Evolutionary conservation across 1,140 invertebrate species (phyloP).

Genomic region (Gonioctena quinquepunctata): DNA sequence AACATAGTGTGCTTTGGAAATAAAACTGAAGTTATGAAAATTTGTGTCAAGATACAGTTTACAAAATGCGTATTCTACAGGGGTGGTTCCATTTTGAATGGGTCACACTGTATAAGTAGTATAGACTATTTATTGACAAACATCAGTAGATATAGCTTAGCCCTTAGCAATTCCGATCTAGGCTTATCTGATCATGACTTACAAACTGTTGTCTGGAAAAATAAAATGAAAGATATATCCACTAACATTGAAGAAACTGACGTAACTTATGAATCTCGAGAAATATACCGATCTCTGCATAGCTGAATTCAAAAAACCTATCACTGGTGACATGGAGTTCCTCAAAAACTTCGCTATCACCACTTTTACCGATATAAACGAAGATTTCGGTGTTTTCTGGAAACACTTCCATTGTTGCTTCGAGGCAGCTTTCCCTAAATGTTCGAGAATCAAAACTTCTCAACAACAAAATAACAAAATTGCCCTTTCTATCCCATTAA

Average conservation of each 20-base stretch:
- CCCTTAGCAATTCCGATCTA: no score
- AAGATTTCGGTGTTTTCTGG: no score
- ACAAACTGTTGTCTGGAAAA: neutral
- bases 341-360: neutral
- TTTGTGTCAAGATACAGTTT: no score
- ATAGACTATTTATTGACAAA: no score
- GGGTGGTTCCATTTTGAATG: no score
- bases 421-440: neutral
- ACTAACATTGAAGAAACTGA: neutral
- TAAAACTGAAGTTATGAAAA: no score
- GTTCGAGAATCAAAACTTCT: neutral
- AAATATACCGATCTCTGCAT: neutral
- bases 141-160: no score
- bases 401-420: neutral
- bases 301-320: neutral
- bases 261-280: neutral
- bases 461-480: neutral
- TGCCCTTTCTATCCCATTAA: neutral
- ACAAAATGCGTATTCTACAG: no score
- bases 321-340: neutral
- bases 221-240: constrained; percentile 1
- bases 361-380: constrained; percentile 1
- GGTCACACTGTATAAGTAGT: no score
- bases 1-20: no score
- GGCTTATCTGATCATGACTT: no score